These are phyloP conservation scores for Napeogenes inachia DNA, from an alignment of 2,888 invertebrate species.

Conservation along the genomic window DNA sequence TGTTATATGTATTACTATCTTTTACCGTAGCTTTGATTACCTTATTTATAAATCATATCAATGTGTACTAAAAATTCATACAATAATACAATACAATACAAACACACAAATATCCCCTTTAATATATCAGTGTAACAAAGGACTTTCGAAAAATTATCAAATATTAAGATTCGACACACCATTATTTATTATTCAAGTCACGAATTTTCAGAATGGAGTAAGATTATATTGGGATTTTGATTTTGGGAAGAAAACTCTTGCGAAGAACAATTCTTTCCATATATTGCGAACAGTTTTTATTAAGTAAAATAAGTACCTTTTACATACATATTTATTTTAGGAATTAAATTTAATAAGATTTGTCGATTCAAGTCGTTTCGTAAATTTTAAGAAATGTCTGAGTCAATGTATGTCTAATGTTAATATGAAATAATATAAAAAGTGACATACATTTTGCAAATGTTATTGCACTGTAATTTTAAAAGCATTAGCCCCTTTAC, in stretches of 20 bases:
- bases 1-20: too few species aligned
- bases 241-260: conserved; percentile 23
- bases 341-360: too few species aligned
- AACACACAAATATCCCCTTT: too few species aligned
- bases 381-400: too few species aligned
- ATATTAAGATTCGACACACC: conserved; percentile 26
- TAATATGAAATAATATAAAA: neutral
- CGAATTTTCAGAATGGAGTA: conserved; percentile 23
- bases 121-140: conserved; percentile 10
- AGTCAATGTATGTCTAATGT: too few species aligned
- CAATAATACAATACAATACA: too few species aligned
- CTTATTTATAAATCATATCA: too few species aligned
- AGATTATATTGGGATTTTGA: conserved; percentile 30
- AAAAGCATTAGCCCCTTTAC: neutral
- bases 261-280: conserved; percentile 22
- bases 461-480: neutral
- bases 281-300: conserved; percentile 17
- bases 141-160: conserved; percentile 19
- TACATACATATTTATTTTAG: too few species aligned
- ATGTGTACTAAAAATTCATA: too few species aligned
- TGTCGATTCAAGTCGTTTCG: too few species aligned
- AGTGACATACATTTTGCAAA: neutral
- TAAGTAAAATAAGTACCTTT: too few species aligned
- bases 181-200: conserved; percentile 31
- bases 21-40: too few species aligned